Evolutionary conservation across 2,888 invertebrate species (phyloP).

Genomic region (Hetaerina titia): DNA sequence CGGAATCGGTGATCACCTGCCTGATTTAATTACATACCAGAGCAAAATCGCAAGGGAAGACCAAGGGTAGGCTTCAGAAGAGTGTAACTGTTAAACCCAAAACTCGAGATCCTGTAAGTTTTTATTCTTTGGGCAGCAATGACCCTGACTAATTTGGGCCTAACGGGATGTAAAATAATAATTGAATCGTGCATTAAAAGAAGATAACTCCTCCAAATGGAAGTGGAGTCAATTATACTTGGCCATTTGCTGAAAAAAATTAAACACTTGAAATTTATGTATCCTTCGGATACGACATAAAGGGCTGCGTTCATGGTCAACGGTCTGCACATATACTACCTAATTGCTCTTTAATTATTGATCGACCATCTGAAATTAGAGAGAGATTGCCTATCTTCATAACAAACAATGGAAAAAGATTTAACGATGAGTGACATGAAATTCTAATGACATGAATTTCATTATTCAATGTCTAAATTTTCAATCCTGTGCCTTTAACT

Average conservation of each 20-base stretch:
- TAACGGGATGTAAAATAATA: background rate
- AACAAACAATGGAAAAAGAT: background rate
- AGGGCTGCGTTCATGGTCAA: background rate
- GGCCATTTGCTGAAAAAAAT: constrained; percentile 10
- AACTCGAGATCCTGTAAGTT: background rate
- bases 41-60: background rate
- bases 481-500: background rate
- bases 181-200: background rate
- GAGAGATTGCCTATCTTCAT: background rate
- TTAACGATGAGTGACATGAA: background rate
- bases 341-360: background rate
- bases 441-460: background rate
- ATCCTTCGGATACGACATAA: background rate
- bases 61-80: background rate
- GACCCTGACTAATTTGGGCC: constrained; percentile 8
- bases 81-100: background rate
- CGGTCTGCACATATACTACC: background rate
- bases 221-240: background rate
- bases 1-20: background rate
- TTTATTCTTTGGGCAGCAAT: background rate
- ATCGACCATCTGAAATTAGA: background rate
- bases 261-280: background rate
- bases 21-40: background rate
- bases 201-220: background rate
- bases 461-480: background rate